These are phyloP conservation scores for Tychaedon coryphoeus DNA, from an alignment of 2,113 vertebrate genomes.

Conservation along the genomic window DNA sequence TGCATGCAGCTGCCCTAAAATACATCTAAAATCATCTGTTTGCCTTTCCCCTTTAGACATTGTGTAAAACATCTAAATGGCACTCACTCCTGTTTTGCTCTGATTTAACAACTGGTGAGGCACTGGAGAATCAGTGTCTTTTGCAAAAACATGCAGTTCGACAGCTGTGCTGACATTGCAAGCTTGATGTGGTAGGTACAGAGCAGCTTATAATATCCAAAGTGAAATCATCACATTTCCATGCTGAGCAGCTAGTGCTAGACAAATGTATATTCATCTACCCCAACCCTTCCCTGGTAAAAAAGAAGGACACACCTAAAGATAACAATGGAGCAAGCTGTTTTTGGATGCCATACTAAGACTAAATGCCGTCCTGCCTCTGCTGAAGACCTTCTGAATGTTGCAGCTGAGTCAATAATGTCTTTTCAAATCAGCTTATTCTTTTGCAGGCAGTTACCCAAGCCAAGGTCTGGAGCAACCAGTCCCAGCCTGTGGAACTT, in stretches of 20 bases:
- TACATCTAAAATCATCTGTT: background rate
- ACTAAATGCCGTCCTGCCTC: background rate
- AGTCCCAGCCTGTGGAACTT: background rate
- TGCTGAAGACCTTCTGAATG: background rate
- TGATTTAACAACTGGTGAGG: background rate
- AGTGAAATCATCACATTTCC: background rate
- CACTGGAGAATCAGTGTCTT: background rate
- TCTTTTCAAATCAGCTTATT: background rate
- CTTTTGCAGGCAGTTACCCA: background rate
- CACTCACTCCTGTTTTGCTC: background rate
- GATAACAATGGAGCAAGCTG: background rate
- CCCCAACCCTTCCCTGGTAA: background rate
- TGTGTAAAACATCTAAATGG: background rate
- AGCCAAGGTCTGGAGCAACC: background rate
- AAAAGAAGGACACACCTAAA: background rate
- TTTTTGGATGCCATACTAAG: background rate
- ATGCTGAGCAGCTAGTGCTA: background rate
- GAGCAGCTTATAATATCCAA: background rate
- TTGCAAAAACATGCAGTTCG: background rate
- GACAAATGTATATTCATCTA: background rate
- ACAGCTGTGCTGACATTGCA: background rate
- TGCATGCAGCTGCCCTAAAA: background rate
- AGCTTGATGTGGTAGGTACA: background rate
- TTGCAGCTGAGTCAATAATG: conserved; percentile 20
- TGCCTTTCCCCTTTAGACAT: background rate